Base-by-base conservation (phyloP, 2,113 vertebrate genomes). In the Aspiorhynchus laticeps region DNA sequence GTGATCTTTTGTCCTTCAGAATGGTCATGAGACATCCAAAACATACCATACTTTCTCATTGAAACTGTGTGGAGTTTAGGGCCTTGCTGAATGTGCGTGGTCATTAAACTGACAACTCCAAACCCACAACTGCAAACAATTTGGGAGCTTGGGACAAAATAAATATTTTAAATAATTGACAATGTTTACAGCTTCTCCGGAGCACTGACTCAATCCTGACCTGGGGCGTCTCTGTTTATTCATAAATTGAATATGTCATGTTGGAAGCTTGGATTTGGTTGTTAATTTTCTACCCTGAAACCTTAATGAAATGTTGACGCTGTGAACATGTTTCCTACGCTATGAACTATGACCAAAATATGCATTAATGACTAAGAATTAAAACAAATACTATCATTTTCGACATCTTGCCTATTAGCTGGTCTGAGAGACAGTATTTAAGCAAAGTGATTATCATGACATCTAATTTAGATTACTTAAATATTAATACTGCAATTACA, bases 261-360 rank as follows among this genome's bases (percentile, higher is more conserved):
- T 91, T 91, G 91, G 89, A 90, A 89, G 82, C 89, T 91, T 75
- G 6, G 87, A 90, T 90, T 92, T 87, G 83, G 87, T 89, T 91
- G 93, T 93, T 88, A 90, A 93, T 94, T 90, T 92, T 84, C 87
- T 79, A 90, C 90, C 89, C 90, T 88, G 90, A 88, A 91, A 91
- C 85, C 86, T 19, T 69, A 17, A 36, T 33, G 28, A 17, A 33
- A 69, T 33, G 65, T 33, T 1, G 6, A 33, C 8, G 28, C 3
- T 21, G 15, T 69, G 17, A 69, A 69, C 31, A 19, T 36, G 17
- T 69, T 69, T 36, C 15, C 31, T 69, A 33, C 19, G 17, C 15
- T 69, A 69, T 36, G 7, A 31, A 19, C 15, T 69, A 69, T 69
- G 15, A 33, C 28, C 2, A 33, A 33, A 9, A 19, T 0, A 33